These are phyloP conservation scores for Limnephilus marmoratus DNA, from an alignment of 2,888 invertebrate species.

Conservation along the genomic window DNA sequence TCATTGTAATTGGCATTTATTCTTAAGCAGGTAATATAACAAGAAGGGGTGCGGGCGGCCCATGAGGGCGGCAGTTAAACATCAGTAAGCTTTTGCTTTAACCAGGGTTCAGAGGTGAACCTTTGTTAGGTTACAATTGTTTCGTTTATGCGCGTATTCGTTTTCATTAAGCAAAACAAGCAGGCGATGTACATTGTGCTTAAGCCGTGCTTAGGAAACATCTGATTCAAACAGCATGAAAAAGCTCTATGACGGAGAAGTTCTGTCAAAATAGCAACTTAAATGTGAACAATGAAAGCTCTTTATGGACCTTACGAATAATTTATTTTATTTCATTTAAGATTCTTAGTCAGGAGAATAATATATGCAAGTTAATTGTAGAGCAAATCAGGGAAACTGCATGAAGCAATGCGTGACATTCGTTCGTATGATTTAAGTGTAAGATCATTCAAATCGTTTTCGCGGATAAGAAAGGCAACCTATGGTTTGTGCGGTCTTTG, in stretches of 20 bases:
- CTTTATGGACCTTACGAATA: too few species aligned
- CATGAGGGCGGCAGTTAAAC: constrained; percentile 31
- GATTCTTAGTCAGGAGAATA: too few species aligned
- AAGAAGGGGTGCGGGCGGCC: neutral
- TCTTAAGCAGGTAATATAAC: constrained; percentile 36
- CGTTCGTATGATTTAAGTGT: too few species aligned
- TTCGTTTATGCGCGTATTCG: constrained; percentile 49
- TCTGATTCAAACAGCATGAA: neutral
- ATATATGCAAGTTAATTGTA: too few species aligned
- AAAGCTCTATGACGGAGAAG: neutral
- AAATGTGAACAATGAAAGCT: neutral
- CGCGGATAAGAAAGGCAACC: too few species aligned
- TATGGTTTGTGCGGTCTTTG: too few species aligned
- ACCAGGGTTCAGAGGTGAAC: constrained; percentile 45
- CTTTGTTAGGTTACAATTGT: constrained; percentile 39
- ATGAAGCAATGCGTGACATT: too few species aligned
- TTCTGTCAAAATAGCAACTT: neutral
- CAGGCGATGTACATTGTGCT: neutral
- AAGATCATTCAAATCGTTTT: too few species aligned
- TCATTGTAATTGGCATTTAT: constrained; percentile 14
- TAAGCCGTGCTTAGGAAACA: neutral
- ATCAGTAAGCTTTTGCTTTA: constrained; percentile 38
- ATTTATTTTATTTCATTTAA: too few species aligned
- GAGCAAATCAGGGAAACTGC: too few species aligned
- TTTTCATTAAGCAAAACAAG: constrained; percentile 47